Evolutionary conservation across 64 coral and sea anemone genomes (phyloP), one percentile per base, ranked within the genome.

Genomic region (Dendrophyllia cribrosa): DNA sequence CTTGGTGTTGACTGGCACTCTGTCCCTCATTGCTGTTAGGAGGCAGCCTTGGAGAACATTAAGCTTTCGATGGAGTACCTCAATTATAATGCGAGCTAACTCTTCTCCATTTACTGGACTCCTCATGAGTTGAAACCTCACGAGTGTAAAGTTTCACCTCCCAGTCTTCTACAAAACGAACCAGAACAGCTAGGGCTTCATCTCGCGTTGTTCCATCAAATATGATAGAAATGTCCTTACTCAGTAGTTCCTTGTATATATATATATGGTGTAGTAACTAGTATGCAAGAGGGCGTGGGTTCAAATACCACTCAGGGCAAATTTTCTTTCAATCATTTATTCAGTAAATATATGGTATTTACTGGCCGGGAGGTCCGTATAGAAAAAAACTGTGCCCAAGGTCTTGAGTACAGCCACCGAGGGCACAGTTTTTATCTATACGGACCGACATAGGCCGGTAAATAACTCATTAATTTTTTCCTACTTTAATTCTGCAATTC

Each of bases 121-220:
- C 21, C 56, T 56, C 11, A 64, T 25, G 60, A 91, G 77, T 50
- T 91, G 50, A 74, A 91, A 91, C 14, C 89, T 58, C 45, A 83
- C 77, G 70, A 91, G 77, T 20, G n/a, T 77, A 43, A 47, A 21
- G 5, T 53, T 91, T 91, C 21, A 91, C 67, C 47, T 91, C 78
- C 89, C 89, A 91, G 51, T 91, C 65, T 82, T 91, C 14, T 15
- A 91, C 66, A 79, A 79, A 79, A 61, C 49, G 49, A 58, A 23
- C 76, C 7, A 68, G 61, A 68, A 49, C 43, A 49, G 66, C 53
- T 22, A 68, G 58, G 34, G 66, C 71, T 58, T 87, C 83, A 78
- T 86, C 72, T 73, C 91, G 34, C 45, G 91, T 87, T 17, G 91
- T 93, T 75, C 83, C 91, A 80, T 93, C 83, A 87, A 87, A 93